Conservation (phyloP, 1,140 invertebrate species). For the Branchinecta lindahli region DNA sequence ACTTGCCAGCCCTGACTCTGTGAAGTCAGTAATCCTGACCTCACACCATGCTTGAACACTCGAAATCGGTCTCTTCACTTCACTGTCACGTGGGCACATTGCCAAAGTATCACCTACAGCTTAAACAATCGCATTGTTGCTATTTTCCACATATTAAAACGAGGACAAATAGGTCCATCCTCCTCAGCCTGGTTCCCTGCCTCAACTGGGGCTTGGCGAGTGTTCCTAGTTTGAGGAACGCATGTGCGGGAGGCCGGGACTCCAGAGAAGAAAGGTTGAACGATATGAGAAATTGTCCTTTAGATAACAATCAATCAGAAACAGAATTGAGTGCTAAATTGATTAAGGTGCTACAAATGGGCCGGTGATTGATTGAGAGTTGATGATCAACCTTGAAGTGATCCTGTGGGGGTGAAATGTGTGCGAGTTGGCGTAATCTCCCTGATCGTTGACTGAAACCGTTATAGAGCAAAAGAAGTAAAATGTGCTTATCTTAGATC, state of each 20-base stretch:
- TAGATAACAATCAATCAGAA: conserved; percentile 4
- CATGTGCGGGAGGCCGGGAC: background rate
- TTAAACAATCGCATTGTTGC: background rate
- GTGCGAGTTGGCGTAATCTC: no score
- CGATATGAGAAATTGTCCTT: background rate
- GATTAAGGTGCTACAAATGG: no score
- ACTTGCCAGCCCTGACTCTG: background rate
- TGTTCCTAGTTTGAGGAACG: background rate
- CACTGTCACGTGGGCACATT: background rate
- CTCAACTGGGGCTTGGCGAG: background rate
- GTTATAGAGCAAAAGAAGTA: no score
- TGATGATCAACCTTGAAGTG: no score
- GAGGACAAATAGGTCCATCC: no score
- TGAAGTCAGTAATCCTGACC: background rate
- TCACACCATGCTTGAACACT: background rate
- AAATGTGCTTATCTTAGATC: no score
- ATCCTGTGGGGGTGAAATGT: no score
- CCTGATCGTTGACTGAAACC: no score
- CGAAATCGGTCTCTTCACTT: background rate
- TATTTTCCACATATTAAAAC: no score
- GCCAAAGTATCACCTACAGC: background rate
- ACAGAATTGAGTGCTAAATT: background rate
- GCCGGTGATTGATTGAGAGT: no score
- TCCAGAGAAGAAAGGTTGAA: background rate
- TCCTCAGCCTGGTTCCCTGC: background rate